Base-by-base conservation (phyloP, 2,888 invertebrate species). In the Stramonita haemastoma region DNA sequence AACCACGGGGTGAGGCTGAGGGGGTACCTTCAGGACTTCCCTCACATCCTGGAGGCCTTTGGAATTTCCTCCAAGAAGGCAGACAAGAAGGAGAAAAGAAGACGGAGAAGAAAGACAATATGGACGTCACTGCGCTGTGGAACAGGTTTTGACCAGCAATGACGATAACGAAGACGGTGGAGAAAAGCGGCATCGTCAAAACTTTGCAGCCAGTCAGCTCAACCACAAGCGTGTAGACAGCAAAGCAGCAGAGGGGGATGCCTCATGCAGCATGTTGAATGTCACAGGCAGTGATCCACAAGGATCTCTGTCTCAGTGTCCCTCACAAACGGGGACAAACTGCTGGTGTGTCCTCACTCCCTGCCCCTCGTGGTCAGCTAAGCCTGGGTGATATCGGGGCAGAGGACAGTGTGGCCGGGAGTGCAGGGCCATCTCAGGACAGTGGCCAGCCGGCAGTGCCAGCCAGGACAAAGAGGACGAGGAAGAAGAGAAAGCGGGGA, bases 401-500 rank as follows among this genome's bases (percentile, higher is more conserved):
- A 34, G 32, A 86, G 66, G 66, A 32, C 19, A 26, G 66, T 4
- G 26, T 32, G 4, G 34, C 57, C 0, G 84, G 29, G 32, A 4
- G n/a, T 11, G 5, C 84, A 17, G 84, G 19, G 11, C 0, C 56
- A 6, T 26, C 56, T 11, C 85, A 29, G 85, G 85, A 32, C 60
- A 57, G 66, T 19, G 22, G 32, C 22, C 34, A 29, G 5, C 34
- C 86, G n/a, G n/a, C 66, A 22, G 1, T 46, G 22, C 15, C 66
- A 70, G 22, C 70, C 34, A 70, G 70, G 66, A n/a, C 17, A 26
- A 22, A 2, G 86, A 86, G 0, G 60, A 60, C 4, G n/a, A 89
- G 88, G 60, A 92, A 90, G 29, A 90, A 92, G 83, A 90, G 60
- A 36, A 29, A 32, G 77, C 73, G 26, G 89, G 89, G 26, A 91